A percentile compares a stretch with the other conserved stretches of the same genome.
Conservation (phyloP, 2,888 invertebrate species). For the Smittia sp. region DNA sequence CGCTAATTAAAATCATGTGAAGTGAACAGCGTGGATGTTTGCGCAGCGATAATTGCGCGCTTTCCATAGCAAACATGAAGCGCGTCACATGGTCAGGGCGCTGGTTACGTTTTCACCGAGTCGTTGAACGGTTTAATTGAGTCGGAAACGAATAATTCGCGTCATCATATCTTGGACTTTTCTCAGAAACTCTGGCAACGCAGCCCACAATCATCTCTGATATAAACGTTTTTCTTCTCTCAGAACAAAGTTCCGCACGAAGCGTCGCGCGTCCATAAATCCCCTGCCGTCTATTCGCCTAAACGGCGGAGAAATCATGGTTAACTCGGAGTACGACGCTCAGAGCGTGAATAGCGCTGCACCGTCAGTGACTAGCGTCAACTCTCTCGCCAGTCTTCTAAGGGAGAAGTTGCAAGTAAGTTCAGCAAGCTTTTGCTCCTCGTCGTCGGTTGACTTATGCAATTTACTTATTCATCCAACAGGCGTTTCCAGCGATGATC, state of each 20-base stretch:
- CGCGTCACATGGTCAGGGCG: not conserved
- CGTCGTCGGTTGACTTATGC: not conserved
- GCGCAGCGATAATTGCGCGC: not conserved
- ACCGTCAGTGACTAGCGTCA: conserved; percentile 78
- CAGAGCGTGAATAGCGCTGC: conserved; percentile 54
- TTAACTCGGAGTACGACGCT: conserved; percentile 55
- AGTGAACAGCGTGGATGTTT: not conserved
- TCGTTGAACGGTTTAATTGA: no score
- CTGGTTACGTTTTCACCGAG: no score
- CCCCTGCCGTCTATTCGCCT: conserved; percentile 58
- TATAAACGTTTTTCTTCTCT: conserved; percentile 42
- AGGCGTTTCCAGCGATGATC: conserved; percentile 73
- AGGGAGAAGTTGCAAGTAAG: conserved; percentile 77
- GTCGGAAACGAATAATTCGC: no score
- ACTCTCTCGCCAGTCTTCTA: conserved; percentile 77
- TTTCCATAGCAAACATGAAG: not conserved
- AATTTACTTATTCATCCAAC: conserved; percentile 46
- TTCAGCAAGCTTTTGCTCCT: not conserved
- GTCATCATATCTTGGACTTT: no score
- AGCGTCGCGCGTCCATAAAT: conserved; percentile 64
- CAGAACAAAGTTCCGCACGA: conserved; percentile 65
- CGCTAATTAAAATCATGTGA: conserved; percentile 7
- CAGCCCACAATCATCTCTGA: no score
- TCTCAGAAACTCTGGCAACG: no score
- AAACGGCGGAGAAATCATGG: conserved; percentile 57